These are phyloP conservation scores for Bubo scandiacus DNA, from an alignment of 2,113 vertebrate species.

Conservation along the genomic window DNA sequence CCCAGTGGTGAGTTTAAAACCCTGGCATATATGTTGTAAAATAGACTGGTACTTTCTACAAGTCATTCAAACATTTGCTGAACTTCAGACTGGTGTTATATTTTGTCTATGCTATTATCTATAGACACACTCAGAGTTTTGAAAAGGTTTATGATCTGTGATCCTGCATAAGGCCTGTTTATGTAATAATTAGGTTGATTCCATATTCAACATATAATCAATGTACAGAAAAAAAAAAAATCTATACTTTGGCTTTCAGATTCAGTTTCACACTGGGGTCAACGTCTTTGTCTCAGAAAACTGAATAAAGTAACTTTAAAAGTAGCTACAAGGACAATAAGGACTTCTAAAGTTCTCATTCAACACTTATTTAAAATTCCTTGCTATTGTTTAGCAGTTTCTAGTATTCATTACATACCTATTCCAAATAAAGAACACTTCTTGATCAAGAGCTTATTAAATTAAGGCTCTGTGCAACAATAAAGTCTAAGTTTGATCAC, in stretches of 20 bases:
- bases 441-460: not conserved
- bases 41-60: not conserved
- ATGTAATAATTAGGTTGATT: not conserved
- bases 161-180: not conserved
- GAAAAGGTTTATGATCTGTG: not conserved
- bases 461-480: not conserved
- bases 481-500: not conserved
- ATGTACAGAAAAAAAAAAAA: not conserved
- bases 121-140: not conserved
- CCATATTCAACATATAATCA: not conserved
- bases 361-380: not conserved
- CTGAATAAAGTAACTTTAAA: not conserved
- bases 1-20: conserved; percentile 33
- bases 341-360: not conserved
- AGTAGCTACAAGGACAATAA: not conserved
- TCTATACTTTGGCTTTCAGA: not conserved
- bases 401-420: not conserved
- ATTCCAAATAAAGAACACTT: not conserved
- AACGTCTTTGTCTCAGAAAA: not conserved
- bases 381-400: not conserved
- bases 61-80: not conserved
- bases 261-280: not conserved
- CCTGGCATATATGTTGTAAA: not conserved
- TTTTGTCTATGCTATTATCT: not conserved
- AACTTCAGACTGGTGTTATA: not conserved